These are phyloP conservation scores for Creontiades dilutus DNA, from an alignment of 2,888 invertebrate species.

Conservation along the genomic window DNA sequence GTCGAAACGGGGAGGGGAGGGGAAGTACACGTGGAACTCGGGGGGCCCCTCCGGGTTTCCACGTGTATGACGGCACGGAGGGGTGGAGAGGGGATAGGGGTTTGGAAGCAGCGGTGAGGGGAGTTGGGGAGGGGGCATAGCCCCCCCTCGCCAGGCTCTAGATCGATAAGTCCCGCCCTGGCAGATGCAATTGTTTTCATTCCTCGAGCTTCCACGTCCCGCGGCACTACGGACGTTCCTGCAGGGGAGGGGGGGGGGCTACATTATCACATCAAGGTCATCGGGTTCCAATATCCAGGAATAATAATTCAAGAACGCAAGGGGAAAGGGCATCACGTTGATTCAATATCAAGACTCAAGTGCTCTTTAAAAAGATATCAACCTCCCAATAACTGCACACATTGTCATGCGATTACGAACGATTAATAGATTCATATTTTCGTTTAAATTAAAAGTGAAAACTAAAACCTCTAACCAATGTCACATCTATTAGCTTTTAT, in stretches of 20 bases:
- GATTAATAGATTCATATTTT: too few species aligned
- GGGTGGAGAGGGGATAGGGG: not conserved
- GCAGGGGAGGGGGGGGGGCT: not conserved
- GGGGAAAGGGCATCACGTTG: too few species aligned
- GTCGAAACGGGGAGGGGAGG: not conserved
- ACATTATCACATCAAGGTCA: conserved; percentile 26
- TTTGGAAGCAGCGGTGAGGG: not conserved
- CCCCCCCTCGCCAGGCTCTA: conserved; percentile 12
- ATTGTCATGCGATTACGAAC: too few species aligned
- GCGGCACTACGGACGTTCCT: not conserved
- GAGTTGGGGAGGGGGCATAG: not conserved
- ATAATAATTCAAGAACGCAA: too few species aligned
- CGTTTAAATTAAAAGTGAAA: too few species aligned
- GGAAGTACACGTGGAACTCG: conserved; percentile 38
- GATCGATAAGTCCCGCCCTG: conserved; percentile 58
- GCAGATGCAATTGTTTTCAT: conserved; percentile 57
- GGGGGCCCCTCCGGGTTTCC: conserved; percentile 36
- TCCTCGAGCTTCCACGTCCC: conserved; percentile 46
- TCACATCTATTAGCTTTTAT: too few species aligned
- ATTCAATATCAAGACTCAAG: too few species aligned
- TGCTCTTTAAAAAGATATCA: too few species aligned
- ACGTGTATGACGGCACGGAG: conserved; percentile 20
- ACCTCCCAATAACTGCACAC: too few species aligned
- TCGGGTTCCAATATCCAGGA: not conserved
- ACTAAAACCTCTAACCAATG: too few species aligned